A percentile compares a stretch with the other conserved stretches of the same genome.
These are phyloP conservation scores for Tyrophagus putrescentiae DNA, from an alignment of 1,140 invertebrate genomes.

Conservation along the genomic window DNA sequence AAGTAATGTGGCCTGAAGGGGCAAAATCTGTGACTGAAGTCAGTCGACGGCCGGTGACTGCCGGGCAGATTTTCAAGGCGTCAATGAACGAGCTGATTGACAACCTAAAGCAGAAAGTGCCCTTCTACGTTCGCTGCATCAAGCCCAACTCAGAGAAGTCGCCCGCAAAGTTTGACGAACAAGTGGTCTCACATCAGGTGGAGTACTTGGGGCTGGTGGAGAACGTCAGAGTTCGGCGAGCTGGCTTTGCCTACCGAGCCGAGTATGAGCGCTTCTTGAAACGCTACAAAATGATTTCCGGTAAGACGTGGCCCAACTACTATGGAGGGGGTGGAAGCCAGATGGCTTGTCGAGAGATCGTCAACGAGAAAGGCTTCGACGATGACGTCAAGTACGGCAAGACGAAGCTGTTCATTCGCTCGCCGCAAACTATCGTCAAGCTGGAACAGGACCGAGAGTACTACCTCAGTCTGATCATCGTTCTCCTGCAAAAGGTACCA, in stretches of 20 bases:
- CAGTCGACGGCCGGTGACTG: slow-evolving; percentile 36
- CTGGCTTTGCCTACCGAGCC: slow-evolving; percentile 70
- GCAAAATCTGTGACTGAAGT: slow-evolving; percentile 42
- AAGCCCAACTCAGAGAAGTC: slow-evolving; percentile 65
- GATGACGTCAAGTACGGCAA: slow-evolving; percentile 64
- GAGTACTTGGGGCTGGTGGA: slow-evolving; percentile 78
- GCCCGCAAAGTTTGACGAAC: slow-evolving; percentile 58
- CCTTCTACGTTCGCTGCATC: slow-evolving; percentile 65
- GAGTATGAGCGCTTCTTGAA: slow-evolving; percentile 66
- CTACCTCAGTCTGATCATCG: slow-evolving; percentile 71
- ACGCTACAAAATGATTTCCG: slow-evolving; percentile 55
- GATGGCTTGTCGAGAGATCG: slow-evolving; percentile 64
- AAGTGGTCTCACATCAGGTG: slow-evolving; percentile 45
- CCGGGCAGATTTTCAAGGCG: slow-evolving; percentile 70
- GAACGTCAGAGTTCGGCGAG: slow-evolving; percentile 61
- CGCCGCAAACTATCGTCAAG: slow-evolving; percentile 70
- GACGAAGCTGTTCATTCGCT: slow-evolving; percentile 80
- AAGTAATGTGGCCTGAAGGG: slow-evolving; percentile 78
- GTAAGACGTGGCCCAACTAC: slow-evolving; percentile 69
- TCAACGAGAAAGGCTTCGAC: slow-evolving; percentile 56
- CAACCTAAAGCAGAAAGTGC: slow-evolving; percentile 49
- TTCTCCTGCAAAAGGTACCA: slow-evolving; percentile 69
- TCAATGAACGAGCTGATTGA: slow-evolving; percentile 66
- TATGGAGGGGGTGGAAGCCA: slow-evolving; percentile 52
- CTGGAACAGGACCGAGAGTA: slow-evolving; percentile 52